Conservation (phyloP, 1,140 invertebrate species). For the Mizuhopecten yessoensis region DNA sequence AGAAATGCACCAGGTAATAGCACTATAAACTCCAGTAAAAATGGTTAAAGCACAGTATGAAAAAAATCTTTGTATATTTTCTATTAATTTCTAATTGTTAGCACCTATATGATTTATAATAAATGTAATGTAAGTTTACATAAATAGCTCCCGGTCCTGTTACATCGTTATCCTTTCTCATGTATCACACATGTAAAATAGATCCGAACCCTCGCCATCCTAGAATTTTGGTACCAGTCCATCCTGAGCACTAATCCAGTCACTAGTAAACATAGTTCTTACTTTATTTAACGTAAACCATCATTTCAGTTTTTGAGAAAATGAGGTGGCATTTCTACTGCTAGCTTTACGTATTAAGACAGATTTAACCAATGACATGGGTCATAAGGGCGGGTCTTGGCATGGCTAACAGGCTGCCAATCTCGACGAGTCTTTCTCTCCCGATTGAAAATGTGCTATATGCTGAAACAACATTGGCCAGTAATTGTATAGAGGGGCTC, state of each 20-base stretch:
- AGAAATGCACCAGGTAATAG: not conserved
- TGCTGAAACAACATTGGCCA: conserved; percentile 37
- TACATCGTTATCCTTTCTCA: not conserved
- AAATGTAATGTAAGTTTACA: not conserved
- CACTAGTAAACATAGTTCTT: not conserved
- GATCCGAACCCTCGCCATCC: not conserved
- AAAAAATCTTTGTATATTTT: not conserved
- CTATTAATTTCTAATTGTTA: not conserved
- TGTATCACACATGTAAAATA: not conserved
- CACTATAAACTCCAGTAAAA: not conserved
- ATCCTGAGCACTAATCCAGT: not conserved
- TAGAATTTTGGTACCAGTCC: conserved; percentile 12
- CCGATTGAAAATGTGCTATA: conserved; percentile 19
- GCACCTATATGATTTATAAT: not conserved
- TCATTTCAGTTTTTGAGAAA: not conserved
- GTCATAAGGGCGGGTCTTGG: conserved; percentile 28
- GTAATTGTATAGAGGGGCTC: not conserved
- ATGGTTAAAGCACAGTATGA: not conserved
- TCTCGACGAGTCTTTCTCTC: not conserved
- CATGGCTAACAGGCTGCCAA: not conserved
- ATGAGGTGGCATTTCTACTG: not conserved
- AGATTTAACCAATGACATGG: not conserved
- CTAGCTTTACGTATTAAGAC: conserved; percentile 19
- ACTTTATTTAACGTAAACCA: conserved; percentile 16
- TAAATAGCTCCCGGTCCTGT: not conserved